Conservation (phyloP, 2,113 vertebrate species). For the Larimichthys polyactis region DNA sequence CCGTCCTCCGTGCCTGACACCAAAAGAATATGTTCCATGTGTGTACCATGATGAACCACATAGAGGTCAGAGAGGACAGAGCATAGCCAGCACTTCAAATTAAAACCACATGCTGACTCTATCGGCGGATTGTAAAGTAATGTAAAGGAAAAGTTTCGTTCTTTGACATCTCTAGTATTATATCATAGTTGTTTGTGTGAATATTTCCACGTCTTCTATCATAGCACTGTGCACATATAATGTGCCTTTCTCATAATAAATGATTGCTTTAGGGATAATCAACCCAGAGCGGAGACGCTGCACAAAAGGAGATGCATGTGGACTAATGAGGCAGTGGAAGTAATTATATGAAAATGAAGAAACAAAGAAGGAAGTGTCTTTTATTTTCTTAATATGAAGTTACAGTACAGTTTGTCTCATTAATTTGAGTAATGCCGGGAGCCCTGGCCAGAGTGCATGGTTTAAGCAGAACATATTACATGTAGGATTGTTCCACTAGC, state of each 20-base stretch:
- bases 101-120: conserved; percentile 78
- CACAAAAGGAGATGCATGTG: not conserved
- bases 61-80: conserved; percentile 52
- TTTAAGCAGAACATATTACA: not conserved
- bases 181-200: not conserved
- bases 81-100: conserved; percentile 64
- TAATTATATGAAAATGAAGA: not conserved
- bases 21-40: conserved; percentile 77
- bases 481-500: not conserved
- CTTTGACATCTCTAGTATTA: not conserved
- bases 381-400: conserved; percentile 11
- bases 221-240: not conserved
- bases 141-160: conserved; percentile 19
- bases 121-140: conserved; percentile 9
- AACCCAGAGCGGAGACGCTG: not conserved
- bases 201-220: not conserved
- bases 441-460: not conserved
- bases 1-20: conserved; percentile 24
- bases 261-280: not conserved
- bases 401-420: conserved; percentile 19
- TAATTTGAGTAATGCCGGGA: conserved; percentile 10
- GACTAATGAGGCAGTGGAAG: conserved; percentile 18
- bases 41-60: conserved; percentile 60
- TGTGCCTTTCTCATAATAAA: not conserved
- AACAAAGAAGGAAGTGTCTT: conserved; percentile 4